Percentiles rank a stretch among this genome's conserved stretches.
Evolutionary conservation across 2,888 invertebrate genomes (phyloP).

Genomic region (Lithodes maja): DNA sequence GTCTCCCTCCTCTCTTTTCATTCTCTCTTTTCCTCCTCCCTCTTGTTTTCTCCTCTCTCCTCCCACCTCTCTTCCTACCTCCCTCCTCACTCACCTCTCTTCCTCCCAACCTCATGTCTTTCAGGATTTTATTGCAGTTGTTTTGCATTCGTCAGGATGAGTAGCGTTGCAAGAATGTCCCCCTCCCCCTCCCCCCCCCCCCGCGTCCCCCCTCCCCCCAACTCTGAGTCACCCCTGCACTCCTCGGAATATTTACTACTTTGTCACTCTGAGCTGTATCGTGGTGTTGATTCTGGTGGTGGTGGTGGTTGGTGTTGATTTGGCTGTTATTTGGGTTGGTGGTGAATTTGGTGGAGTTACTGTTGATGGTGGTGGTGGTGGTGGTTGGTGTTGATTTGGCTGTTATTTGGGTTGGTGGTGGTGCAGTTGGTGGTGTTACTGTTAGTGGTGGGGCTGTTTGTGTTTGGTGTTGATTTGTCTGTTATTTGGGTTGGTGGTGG

Average conservation of each 20-base stretch:
- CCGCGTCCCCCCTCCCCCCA: not conserved
- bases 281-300: not conserved
- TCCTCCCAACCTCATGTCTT: not conserved
- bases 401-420: not conserved
- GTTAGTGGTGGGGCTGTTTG: no score
- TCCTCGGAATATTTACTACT: not conserved
- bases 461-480: not conserved
- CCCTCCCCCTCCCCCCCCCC: no score
- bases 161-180: not conserved
- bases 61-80: not conserved
- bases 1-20: conserved; percentile 10
- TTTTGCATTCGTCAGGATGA: not conserved
- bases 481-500: not conserved
- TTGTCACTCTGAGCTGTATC: not conserved
- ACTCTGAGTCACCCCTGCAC: not conserved
- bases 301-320: not conserved
- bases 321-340: not conserved
- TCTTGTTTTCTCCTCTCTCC: not conserved
- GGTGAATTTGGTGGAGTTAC: not conserved
- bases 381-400: not conserved
- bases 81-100: not conserved
- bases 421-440: not conserved
- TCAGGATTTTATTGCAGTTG: not conserved
- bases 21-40: conserved; percentile 11
- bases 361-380: not conserved